phyloP scores from a whole-genome alignment of 1,140 invertebrate genomes.

The Procambarus clarkii region DNA sequence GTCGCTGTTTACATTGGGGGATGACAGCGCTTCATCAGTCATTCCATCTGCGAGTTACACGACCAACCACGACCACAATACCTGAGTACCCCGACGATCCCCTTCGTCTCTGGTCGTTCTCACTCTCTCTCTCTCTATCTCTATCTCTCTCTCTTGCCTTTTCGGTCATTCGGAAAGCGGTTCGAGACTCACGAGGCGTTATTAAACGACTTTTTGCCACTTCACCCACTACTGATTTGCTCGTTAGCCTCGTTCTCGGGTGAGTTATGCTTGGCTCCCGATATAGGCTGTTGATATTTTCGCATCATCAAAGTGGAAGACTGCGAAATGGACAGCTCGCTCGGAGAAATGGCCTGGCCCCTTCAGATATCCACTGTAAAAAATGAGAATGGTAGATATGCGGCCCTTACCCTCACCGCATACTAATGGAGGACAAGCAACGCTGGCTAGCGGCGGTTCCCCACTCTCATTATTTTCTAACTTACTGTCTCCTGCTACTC shows the following conservation, averaged over 20 bases:
- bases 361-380: slow-evolving; percentile 52
- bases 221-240: neutral
- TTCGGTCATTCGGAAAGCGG: slow-evolving; percentile 3
- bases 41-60: slow-evolving; percentile 11
- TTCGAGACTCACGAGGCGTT: neutral
- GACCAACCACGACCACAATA: neutral
- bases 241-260: slow-evolving; percentile 16
- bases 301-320: neutral
- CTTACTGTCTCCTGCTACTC: neutral
- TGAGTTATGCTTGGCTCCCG: neutral
- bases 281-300: neutral
- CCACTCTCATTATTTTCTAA: neutral
- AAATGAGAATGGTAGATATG: slow-evolving; percentile 68
- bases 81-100: neutral
- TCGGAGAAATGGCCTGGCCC: slow-evolving; percentile 41
- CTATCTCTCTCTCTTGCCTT: neutral
- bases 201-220: neutral
- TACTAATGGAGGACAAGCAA: slow-evolving; percentile 62
- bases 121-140: neutral
- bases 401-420: slow-evolving; percentile 50
- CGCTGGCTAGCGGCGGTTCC: neutral
- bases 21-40: slow-evolving; percentile 13
- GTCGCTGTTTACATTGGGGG: neutral
- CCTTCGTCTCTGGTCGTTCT: neutral
- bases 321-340: slow-evolving; percentile 45